Evolutionary conservation across 92 coral and sea anemone species (phyloP).

Genomic region (Actinostola sp.): DNA sequence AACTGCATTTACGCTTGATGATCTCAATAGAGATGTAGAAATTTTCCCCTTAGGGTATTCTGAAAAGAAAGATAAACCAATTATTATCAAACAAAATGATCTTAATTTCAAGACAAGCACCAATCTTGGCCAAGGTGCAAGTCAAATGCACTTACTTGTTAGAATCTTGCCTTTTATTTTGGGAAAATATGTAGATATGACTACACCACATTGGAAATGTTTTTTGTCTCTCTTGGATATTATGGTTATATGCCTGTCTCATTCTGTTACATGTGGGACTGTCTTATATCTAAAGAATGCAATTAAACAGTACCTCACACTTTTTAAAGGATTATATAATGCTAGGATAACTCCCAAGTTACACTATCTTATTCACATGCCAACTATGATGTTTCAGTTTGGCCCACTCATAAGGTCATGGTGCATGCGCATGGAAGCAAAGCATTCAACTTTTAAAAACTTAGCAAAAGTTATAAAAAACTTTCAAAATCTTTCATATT

Average conservation of each 20-base stretch:
- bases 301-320: constrained; percentile 25
- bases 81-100: constrained; percentile 41
- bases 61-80: constrained; percentile 47
- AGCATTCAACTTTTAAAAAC: constrained; percentile 43
- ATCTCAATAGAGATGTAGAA: constrained; percentile 8
- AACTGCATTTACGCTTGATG: constrained; percentile 17
- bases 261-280: neutral
- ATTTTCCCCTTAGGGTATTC: constrained; percentile 45
- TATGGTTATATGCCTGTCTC: constrained; percentile 22
- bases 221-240: constrained; percentile 28
- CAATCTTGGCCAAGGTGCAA: constrained; percentile 56
- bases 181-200: constrained; percentile 12
- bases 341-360: constrained; percentile 47
- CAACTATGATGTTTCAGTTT: constrained; percentile 39
- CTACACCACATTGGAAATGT: constrained; percentile 23
- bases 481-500: constrained; percentile 47
- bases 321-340: constrained; percentile 22
- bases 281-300: neutral
- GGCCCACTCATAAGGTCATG: constrained; percentile 54
- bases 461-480: constrained; percentile 31
- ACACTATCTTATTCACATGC: constrained; percentile 49
- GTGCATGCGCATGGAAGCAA: constrained; percentile 59
- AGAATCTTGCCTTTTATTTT: constrained; percentile 40
- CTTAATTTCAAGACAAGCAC: constrained; percentile 13
- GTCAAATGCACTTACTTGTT: constrained; percentile 37